Base-by-base conservation (phyloP, 2,113 vertebrate genomes). In the Lycocorax pyrrhopterus region DNA sequence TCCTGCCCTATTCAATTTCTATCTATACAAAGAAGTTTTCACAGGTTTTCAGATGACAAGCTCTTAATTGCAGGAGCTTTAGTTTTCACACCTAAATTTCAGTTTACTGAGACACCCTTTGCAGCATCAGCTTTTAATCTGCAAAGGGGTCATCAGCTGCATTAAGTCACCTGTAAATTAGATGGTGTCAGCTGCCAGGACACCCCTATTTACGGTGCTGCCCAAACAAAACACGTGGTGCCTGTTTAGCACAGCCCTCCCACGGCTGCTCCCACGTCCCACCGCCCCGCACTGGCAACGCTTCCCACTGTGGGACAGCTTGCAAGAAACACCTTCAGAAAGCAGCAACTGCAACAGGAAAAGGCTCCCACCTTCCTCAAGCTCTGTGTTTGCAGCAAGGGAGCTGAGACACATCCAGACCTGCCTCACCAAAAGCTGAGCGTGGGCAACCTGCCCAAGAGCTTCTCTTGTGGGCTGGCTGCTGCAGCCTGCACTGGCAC, bases 111-210 rank as follows among this genome's bases (percentile, higher is more conserved):
- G 52, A 47, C 62, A 53, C 39, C 47, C 69, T 66, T 53, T 43
- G 43, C 63, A 78, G 46, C 71, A 84, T 32, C 60, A 78, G 59
- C 83, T 92, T 83, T 86, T 91, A 58, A 77, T 71, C 82, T 78
- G 52, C 68, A 94, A 82, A 79, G 58, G 35, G 91, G 69, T 92
- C 86, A 95, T 91, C 81, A 80, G 62, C 37, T 82, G 21, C 66
- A 58, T 67, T 88, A 80, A 72, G 58, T 46, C 60, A 92, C 12
- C 89, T 71, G 66, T 41, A 84, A 95, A 90, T 93, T 84, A 92
- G 62, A 89, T 5, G 29, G 71, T 72, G 55, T 33, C 84, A 85
- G 63, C 69, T 91, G 64, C 89, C 51, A 22, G 15, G 29, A 88
- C 59, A 68, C 64, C 59, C 18, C 1, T 68, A 46, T 59, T 92